Evolutionary conservation across 2,113 vertebrate genomes (phyloP).

Genomic region (Bubo bubo): DNA sequence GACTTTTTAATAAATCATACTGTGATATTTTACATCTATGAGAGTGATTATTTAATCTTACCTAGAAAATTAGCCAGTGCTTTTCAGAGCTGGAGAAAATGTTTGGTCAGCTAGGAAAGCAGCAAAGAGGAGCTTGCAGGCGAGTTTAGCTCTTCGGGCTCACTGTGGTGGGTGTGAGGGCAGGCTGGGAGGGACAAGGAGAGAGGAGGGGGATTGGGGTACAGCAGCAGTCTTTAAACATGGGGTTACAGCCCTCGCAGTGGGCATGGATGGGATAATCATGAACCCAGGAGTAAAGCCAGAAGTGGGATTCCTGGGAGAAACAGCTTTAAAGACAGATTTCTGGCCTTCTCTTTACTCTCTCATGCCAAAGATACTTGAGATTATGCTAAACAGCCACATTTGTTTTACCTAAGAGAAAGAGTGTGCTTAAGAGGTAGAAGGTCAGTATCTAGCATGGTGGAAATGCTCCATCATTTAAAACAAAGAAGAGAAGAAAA

Average conservation of each 20-base stretch:
- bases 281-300: not conserved
- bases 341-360: not conserved
- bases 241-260: not conserved
- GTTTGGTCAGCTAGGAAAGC: not conserved
- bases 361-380: not conserved
- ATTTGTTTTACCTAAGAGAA: not conserved
- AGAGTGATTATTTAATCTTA: not conserved
- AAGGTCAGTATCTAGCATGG: not conserved
- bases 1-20: not conserved
- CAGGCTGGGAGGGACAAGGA: not conserved
- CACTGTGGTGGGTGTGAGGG: accelerated
- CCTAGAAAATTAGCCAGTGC: not conserved
- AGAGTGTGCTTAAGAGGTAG: not conserved
- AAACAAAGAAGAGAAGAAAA: not conserved
- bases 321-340: not conserved
- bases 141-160: too few relatives aligned
- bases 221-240: not conserved
- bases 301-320: not conserved
- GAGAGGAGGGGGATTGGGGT: not conserved
- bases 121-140: not conserved
- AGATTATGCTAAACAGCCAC: too few relatives aligned
- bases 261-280: not conserved
- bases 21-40: not conserved
- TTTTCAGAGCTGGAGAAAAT: not conserved
- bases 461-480: not conserved